These are phyloP conservation scores for Chauna torquata DNA, from an alignment of 2,113 vertebrate genomes.

Conservation along the genomic window DNA sequence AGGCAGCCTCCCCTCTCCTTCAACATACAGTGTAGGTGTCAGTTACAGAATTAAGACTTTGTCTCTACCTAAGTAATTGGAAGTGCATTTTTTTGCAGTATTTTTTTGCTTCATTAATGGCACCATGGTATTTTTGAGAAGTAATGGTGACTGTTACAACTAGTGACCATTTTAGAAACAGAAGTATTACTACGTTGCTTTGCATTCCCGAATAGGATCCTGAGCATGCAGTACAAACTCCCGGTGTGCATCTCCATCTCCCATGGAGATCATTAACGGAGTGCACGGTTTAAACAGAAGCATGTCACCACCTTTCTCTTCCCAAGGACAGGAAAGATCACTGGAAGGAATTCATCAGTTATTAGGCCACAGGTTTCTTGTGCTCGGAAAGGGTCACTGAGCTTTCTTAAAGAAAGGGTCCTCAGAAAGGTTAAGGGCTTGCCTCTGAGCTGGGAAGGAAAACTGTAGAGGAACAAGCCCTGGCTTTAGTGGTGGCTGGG, in stretches of 20 bases:
- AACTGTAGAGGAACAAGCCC: not conserved
- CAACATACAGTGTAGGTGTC: not conserved
- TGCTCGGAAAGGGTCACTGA: not conserved
- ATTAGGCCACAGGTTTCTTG: not conserved
- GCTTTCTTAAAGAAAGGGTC: not conserved
- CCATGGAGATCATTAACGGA: not conserved
- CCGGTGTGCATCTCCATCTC: not conserved
- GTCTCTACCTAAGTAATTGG: not conserved
- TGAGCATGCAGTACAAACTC: not conserved
- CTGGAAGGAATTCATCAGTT: not conserved
- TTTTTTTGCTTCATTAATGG: constrained; percentile 11
- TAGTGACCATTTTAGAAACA: not conserved
- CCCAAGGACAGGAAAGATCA: not conserved
- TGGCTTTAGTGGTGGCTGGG: too few species aligned
- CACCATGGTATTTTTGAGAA: not conserved
- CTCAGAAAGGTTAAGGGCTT: not conserved
- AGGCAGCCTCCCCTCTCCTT: not conserved
- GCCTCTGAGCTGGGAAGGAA: not conserved
- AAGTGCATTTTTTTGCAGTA: not conserved
- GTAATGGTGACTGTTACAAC: not conserved
- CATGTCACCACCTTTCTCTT: not conserved
- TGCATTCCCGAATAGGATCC: not conserved
- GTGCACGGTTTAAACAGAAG: not conserved
- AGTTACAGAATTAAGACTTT: not conserved
- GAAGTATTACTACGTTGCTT: not conserved